These are phyloP conservation scores for Apeira syringaria DNA, from an alignment of 2,888 invertebrate species.

Conservation along the genomic window DNA sequence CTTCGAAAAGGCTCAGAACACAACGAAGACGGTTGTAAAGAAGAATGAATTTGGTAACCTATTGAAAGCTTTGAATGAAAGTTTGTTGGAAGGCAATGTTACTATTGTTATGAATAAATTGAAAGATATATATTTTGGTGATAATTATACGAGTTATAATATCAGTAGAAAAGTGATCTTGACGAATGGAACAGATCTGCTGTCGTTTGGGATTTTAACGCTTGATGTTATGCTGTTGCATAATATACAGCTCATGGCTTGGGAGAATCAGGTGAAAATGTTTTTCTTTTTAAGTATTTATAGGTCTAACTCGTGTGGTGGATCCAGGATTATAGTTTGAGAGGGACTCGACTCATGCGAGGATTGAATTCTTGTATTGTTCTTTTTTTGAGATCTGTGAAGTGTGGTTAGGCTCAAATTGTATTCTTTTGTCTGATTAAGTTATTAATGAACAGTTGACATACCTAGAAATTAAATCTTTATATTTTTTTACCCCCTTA, in stretches of 20 bases:
- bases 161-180: constrained; percentile 57
- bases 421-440: no score
- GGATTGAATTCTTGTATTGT: no score
- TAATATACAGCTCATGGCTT: constrained; percentile 82
- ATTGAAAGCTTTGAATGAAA: constrained; percentile 77
- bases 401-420: no score
- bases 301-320: background rate
- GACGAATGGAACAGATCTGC: constrained; percentile 71
- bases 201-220: constrained; percentile 83
- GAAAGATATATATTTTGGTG: constrained; percentile 77
- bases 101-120: constrained; percentile 76
- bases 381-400: no score
- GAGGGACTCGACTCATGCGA: no score
- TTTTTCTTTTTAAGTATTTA: no score
- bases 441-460: no score
- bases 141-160: constrained; percentile 54
- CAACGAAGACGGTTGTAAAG: constrained; percentile 34
- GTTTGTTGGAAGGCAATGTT: constrained; percentile 73
- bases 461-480: no score
- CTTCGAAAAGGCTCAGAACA: constrained; percentile 43
- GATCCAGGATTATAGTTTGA: no score
- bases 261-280: constrained; percentile 77
- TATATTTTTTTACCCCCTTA: no score
- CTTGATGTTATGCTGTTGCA: constrained; percentile 82
- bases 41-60: constrained; percentile 59